These are phyloP conservation scores for Tricholaema leucomelas DNA, from an alignment of 2,113 vertebrate genomes.

Conservation along the genomic window DNA sequence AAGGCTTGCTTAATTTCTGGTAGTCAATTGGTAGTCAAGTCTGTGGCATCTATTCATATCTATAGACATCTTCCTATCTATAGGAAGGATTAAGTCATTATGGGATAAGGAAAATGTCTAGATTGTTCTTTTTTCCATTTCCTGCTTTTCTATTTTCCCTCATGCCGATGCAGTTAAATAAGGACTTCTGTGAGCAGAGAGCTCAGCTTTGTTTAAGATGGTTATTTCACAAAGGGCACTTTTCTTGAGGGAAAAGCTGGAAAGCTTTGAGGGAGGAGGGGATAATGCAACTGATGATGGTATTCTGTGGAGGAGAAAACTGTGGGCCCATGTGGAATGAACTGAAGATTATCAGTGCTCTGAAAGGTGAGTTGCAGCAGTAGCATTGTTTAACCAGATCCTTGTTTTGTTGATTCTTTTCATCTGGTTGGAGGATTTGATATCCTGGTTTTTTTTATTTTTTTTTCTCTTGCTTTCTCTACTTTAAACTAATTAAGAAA, in stretches of 20 bases:
- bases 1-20: neutral
- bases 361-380: neutral
- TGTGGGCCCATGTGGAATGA: neutral
- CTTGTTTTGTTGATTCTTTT: neutral
- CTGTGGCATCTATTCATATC: neutral
- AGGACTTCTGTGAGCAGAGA: neutral
- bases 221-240: neutral
- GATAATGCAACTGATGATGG: rapidly evolving
- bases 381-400: neutral
- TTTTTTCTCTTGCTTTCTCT: neutral
- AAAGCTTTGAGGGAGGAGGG: neutral
- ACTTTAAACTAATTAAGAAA: neutral
- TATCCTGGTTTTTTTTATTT: neutral
- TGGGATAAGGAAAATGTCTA: neutral
- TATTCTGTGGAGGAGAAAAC: neutral
- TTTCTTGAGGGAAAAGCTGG: neutral
- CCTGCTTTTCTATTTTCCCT: neutral
- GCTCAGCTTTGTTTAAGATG: neutral
- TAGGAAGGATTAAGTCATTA: neutral
- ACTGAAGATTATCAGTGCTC: neutral
- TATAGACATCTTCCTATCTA: too few relatives aligned
- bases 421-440: neutral
- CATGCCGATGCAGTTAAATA: neutral
- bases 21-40: neutral
- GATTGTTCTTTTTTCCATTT: neutral